phyloP scores from a whole-genome alignment of 1,140 invertebrate species.

The Zaprionus ornatus region DNA sequence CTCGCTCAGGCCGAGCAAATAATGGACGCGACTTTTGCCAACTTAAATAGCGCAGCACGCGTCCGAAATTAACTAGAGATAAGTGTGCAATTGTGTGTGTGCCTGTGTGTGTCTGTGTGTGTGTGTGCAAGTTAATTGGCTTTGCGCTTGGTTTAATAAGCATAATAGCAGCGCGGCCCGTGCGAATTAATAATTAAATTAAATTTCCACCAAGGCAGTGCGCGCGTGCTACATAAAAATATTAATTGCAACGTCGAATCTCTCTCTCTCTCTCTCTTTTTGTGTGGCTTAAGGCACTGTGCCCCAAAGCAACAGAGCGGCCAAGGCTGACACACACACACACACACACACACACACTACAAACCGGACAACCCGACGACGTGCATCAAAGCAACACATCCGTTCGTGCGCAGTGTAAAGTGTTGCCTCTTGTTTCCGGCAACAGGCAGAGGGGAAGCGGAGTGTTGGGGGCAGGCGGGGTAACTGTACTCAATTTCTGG shows the following conservation, averaged over 20 bases:
- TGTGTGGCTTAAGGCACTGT: conserved; percentile 45
- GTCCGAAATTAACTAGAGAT: conserved; percentile 39
- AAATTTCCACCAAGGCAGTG: conserved; percentile 52
- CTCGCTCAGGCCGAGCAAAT: conserved; percentile 38
- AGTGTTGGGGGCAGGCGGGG: too few species aligned
- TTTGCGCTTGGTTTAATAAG: conserved; percentile 70
- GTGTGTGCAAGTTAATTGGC: conserved; percentile 64
- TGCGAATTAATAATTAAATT: conserved; percentile 79
- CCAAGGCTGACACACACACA: conserved; percentile 22
- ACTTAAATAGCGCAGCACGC: conserved; percentile 45
- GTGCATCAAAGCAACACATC: conserved; percentile 55
- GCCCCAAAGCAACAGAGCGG: background rate
- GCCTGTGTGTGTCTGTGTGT: conserved; percentile 30
- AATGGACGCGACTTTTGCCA: conserved; percentile 32
- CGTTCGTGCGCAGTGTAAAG: conserved; percentile 40
- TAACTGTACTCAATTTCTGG: conserved; percentile 2
- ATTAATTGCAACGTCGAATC: conserved; percentile 71
- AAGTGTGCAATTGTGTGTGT: conserved; percentile 5
- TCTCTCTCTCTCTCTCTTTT: background rate
- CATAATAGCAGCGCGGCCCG: conserved; percentile 53
- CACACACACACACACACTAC: conserved; percentile 10
- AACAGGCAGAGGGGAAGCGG: background rate
- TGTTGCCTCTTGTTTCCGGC: conserved; percentile 71
- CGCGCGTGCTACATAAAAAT: conserved; percentile 54
- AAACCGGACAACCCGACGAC: conserved; percentile 23